phyloP scores from a whole-genome alignment of 2,888 invertebrate species.

The Aphodius sticticus region DNA sequence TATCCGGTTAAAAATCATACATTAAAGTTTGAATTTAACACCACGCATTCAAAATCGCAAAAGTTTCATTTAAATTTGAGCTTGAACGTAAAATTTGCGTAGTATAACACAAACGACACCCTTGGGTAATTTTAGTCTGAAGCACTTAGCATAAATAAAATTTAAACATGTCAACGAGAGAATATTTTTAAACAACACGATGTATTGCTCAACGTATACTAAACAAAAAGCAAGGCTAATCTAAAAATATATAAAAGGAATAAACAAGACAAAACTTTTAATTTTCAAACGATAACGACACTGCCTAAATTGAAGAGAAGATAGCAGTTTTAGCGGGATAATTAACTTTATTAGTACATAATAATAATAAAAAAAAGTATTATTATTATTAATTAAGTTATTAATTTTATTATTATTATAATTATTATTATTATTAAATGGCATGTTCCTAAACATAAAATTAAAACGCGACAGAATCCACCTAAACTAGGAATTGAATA shows the following conservation, averaged over 20 bases:
- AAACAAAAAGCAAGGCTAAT: constrained; percentile 4
- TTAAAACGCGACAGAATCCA: constrained; percentile 40
- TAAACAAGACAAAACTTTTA: constrained; percentile 7
- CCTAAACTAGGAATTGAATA: constrained; percentile 53
- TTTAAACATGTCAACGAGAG: not conserved
- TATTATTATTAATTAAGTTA: not conserved
- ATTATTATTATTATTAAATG: not conserved
- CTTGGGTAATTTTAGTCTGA: not conserved
- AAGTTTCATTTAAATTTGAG: no score
- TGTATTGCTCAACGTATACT: not conserved
- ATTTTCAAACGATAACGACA: constrained; percentile 12
- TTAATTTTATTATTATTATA: not conserved
- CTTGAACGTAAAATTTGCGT: no score
- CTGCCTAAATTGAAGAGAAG: constrained; percentile 18
- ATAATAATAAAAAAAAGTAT: not conserved
- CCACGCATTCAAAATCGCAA: no score
- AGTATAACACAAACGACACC: not conserved
- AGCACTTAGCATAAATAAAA: not conserved
- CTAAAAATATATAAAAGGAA: not conserved
- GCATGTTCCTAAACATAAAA: constrained; percentile 19
- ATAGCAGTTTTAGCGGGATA: not conserved
- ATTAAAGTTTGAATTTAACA: no score
- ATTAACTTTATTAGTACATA: not conserved
- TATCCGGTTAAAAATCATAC: no score
- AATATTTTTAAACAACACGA: not conserved